A percentile compares a stretch with the other conserved stretches of the same genome.
Evolutionary conservation across 2,113 vertebrate species (phyloP).

Genomic region (Urocynchramus pylzowi): DNA sequence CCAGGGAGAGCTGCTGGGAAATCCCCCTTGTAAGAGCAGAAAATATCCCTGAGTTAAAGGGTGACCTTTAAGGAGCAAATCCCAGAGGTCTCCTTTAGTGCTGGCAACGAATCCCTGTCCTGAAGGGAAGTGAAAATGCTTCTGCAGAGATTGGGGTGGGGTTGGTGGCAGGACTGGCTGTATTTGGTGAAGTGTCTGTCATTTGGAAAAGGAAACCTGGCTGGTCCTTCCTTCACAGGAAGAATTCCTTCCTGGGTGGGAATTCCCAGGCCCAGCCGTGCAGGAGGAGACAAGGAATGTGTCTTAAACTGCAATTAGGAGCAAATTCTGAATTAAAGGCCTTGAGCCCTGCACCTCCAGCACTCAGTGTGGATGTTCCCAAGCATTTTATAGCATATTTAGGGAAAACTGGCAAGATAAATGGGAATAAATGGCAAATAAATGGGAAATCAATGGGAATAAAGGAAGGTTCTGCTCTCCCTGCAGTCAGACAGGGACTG

Average conservation of each 20-base stretch:
- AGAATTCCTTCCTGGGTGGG: not conserved
- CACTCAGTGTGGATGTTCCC: rapidly evolving
- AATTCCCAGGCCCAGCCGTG: not conserved
- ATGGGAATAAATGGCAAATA: not conserved
- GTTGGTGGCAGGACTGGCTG: not conserved
- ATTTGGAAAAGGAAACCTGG: not conserved
- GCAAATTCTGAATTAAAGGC: not conserved
- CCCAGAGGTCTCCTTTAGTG: not conserved
- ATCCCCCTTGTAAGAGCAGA: not conserved
- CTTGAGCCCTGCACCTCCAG: not conserved
- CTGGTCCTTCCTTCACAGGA: not conserved
- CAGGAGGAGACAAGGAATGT: not conserved
- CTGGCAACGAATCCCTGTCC: not conserved
- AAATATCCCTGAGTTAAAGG: not conserved
- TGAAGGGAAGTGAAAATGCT: not conserved
- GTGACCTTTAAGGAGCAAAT: not conserved
- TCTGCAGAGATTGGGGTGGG: rapidly evolving
- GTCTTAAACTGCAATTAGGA: not conserved
- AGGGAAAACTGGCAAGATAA: not conserved
- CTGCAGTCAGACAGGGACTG: not conserved
- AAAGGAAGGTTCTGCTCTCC: not conserved
- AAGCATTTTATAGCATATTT: rapidly evolving
- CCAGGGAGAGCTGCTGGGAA: not conserved
- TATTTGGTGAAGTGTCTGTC: not conserved
- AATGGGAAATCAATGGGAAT: not conserved